These are phyloP conservation scores for Galemys pyrenaicus DNA, from an alignment of 2,113 vertebrate genomes.

Conservation along the genomic window DNA sequence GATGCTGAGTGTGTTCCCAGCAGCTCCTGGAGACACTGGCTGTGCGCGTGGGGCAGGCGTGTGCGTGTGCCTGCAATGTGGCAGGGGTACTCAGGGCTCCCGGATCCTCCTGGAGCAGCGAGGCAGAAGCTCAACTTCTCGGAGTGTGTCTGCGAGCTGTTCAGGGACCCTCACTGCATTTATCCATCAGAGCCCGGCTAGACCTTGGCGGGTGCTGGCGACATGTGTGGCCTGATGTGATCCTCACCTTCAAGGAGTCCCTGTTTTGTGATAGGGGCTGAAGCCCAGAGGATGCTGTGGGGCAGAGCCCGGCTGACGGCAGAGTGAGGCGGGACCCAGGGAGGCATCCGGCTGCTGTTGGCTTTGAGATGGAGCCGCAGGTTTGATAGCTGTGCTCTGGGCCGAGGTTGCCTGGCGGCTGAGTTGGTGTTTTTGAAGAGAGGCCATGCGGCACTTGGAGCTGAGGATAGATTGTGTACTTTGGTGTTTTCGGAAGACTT, in stretches of 20 bases:
- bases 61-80: background rate
- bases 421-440: constrained; percentile 43
- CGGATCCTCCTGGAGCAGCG: background rate
- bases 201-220: background rate
- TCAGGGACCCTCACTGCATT: background rate
- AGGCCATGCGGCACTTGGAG: background rate
- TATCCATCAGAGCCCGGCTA: background rate
- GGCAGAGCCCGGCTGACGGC: background rate
- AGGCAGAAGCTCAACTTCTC: background rate
- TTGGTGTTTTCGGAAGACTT: constrained; percentile 40
- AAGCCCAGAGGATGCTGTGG: background rate
- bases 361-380: background rate
- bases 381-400: constrained; percentile 30
- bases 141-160: background rate
- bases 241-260: background rate
- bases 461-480: background rate
- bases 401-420: background rate
- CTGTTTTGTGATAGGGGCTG: background rate
- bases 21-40: constrained; percentile 14
- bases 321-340: background rate
- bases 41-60: constrained; percentile 48
- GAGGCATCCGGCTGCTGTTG: background rate
- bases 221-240: background rate
- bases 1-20: constrained; percentile 13
- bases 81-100: background rate